Conservation (phyloP, 2,797 vertebrate genomes). For the Salmo trutta region DNA sequence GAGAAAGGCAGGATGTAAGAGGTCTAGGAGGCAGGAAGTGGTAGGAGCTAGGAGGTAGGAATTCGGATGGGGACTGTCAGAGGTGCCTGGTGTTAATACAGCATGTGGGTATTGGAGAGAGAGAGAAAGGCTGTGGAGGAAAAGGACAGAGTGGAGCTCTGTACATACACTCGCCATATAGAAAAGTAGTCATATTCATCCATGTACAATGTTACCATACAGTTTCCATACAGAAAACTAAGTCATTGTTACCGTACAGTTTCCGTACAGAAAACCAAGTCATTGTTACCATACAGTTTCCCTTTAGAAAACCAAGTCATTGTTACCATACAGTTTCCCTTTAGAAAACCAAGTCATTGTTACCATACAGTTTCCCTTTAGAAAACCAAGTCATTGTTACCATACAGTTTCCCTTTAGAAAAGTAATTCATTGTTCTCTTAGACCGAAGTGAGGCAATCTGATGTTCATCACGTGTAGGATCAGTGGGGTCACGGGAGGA, state of each 20-base stretch:
- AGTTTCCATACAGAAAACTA: too few relatives aligned
- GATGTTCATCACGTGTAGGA: constrained; percentile 64
- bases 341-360: too few relatives aligned
- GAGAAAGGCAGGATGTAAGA: neutral
- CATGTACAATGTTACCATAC: too few relatives aligned
- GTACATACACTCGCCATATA: too few relatives aligned
- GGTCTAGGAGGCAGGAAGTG: neutral
- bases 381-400: too few relatives aligned
- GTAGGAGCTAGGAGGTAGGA: too few relatives aligned
- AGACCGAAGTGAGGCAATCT: constrained; percentile 6
- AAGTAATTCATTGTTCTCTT: constrained; percentile 17
- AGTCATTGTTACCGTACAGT: too few relatives aligned
- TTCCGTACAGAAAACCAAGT: neutral
- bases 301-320: too few relatives aligned
- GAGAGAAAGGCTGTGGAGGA: neutral
- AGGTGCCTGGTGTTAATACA: neutral
- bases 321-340: too few relatives aligned
- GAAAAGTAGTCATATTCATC: too few relatives aligned
- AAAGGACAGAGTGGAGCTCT: neutral
- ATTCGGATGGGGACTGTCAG: neutral
- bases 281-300: constrained; percentile 23
- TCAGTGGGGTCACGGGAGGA: constrained; percentile 56
- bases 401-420: too few relatives aligned
- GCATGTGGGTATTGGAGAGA: neutral
- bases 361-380: too few relatives aligned